Conservation (phyloP, 2,113 vertebrate species). For the Marcusenius ussheri region DNA sequence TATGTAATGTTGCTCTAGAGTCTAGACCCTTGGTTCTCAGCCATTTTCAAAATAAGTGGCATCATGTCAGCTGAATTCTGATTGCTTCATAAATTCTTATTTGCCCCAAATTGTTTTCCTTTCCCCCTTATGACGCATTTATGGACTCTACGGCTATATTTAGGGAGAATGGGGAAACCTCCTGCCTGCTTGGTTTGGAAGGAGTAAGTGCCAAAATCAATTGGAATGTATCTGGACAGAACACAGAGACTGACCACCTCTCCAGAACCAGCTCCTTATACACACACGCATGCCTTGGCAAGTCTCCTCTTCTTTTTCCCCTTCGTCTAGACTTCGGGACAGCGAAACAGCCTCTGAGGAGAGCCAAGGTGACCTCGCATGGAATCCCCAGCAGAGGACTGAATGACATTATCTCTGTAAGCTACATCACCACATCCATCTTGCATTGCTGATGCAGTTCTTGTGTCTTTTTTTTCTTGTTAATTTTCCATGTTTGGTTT, state of each 20-base stretch:
- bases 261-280: background rate
- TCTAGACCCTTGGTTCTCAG: background rate
- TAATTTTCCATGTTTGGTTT: conserved; percentile 6
- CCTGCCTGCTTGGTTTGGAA: background rate
- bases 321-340: conserved; percentile 1
- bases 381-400: background rate
- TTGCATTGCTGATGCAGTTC: background rate
- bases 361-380: background rate
- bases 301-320: background rate
- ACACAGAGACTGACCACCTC: background rate
- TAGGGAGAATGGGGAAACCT: conserved; percentile 6
- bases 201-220: background rate
- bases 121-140: background rate
- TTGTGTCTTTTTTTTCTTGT: background rate
- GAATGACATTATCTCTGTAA: background rate
- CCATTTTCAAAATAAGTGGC: background rate
- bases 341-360: background rate
- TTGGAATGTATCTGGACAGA: conserved; percentile 6
- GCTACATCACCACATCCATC: background rate
- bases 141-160: background rate
- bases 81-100: conserved; percentile 1
- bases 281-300: conserved; percentile 3
- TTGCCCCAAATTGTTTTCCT: background rate
- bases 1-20: background rate
- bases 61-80: background rate